A percentile compares a stretch with the other conserved stretches of the same genome.
Conservation (phyloP, 2,113 vertebrate species). For the Noturus placidus region DNA sequence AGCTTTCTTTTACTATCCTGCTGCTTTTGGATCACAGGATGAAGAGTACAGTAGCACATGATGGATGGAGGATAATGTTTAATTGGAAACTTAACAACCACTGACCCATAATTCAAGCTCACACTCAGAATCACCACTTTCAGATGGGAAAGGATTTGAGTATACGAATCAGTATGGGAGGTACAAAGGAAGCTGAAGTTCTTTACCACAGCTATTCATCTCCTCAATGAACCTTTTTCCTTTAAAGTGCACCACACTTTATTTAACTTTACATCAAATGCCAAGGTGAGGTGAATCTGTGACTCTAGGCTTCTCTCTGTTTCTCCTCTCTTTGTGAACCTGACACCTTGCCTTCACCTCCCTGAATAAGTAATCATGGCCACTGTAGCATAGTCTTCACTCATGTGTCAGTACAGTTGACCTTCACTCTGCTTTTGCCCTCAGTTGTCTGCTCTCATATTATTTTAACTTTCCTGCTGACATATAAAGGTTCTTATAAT, state of each 20-base stretch:
- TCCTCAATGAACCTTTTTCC: not conserved
- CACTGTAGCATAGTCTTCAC: not conserved
- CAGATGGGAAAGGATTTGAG: not conserved
- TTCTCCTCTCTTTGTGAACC: not conserved
- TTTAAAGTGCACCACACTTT: constrained; percentile 15
- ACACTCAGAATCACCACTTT: not conserved
- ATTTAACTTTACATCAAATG: constrained; percentile 32
- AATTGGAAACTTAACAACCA: not conserved
- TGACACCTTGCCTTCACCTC: constrained; percentile 19
- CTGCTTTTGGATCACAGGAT: not conserved
- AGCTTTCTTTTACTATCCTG: not conserved
- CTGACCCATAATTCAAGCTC: not conserved
- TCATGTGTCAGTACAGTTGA: constrained; percentile 20
- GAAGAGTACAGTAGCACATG: not conserved
- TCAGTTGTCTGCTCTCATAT: not conserved
- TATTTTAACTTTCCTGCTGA: constrained; percentile 1
- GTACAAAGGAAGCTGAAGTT: not conserved
- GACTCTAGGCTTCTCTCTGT: not conserved
- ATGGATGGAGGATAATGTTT: not conserved
- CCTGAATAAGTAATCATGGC: constrained; percentile 26
- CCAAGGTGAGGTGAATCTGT: constrained; percentile 25
- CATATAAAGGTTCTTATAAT: constrained; percentile 9
- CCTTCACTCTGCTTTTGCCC: not conserved
- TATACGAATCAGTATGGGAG: not conserved
- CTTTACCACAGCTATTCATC: constrained; percentile 3